phyloP scores from a whole-genome alignment of 2,888 invertebrate genomes.

The Siphlonurus alternatus region DNA sequence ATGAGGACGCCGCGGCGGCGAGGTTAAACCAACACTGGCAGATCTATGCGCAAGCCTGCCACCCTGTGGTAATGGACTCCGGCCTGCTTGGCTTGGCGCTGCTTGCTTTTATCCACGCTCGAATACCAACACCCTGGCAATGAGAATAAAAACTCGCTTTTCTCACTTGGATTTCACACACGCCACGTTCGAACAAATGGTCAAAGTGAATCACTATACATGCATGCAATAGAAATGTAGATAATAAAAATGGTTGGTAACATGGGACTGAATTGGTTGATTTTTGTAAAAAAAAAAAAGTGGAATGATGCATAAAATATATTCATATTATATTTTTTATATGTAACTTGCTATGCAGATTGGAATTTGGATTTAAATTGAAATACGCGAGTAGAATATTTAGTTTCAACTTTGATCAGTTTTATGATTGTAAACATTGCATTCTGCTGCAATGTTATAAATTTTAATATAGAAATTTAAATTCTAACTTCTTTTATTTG shows the following conservation, averaged over 20 bases:
- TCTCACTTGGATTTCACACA: neutral
- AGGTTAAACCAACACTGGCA: constrained; percentile 1
- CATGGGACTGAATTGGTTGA: neutral
- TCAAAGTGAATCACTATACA: neutral
- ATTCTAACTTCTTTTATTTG: no score
- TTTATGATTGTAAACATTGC: no score
- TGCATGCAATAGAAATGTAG: neutral
- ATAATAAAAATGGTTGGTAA: neutral
- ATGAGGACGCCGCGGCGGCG: neutral
- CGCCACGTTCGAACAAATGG: neutral
- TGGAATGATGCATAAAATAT: no score
- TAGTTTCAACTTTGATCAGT: no score
- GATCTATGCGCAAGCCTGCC: neutral
- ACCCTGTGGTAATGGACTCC: neutral
- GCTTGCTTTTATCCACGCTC: neutral
- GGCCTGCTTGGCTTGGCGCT: neutral
- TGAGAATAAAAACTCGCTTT: neutral
- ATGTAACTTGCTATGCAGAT: neutral
- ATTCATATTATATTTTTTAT: neutral
- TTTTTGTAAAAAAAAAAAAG: neutral
- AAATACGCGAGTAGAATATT: no score
- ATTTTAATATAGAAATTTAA: no score
- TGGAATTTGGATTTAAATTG: neutral
- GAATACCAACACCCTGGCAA: no score
- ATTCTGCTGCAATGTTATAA: no score